Percentiles rank a stretch among this genome's conserved stretches.
Evolutionary conservation across 1,140 invertebrate species (phyloP).

Genomic region (Ruditapes philippinarum): DNA sequence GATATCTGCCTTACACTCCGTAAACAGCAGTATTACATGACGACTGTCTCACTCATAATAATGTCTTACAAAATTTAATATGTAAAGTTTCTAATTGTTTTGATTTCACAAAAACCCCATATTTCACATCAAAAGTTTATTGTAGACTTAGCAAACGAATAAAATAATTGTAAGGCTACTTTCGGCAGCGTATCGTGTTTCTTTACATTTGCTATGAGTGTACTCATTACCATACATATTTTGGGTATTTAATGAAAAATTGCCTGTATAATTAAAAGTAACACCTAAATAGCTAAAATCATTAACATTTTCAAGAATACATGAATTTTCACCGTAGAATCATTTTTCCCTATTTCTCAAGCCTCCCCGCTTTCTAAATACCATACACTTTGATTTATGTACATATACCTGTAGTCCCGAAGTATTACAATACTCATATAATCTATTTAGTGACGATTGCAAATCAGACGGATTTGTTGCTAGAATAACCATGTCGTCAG

Average conservation of each 20-base stretch:
- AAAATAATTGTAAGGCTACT: neutral
- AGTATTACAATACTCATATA: neutral
- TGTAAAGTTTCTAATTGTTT: too few species aligned
- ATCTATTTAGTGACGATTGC: neutral
- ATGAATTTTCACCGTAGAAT: neutral
- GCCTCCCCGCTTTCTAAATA: neutral
- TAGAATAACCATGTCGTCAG: neutral
- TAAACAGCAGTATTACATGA: too few species aligned
- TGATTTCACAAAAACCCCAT: too few species aligned
- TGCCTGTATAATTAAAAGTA: neutral
- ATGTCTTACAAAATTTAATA: too few species aligned
- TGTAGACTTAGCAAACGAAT: neutral
- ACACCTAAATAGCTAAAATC: conserved; percentile 6
- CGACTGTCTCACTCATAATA: too few species aligned
- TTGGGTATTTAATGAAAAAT: neutral
- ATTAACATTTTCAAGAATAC: neutral
- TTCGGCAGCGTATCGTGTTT: too few species aligned
- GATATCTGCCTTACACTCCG: too few species aligned
- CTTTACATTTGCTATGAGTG: too few species aligned
- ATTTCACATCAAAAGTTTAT: too few species aligned
- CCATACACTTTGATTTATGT: neutral
- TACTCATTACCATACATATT: neutral
- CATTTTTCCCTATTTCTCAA: neutral
- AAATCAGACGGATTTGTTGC: neutral
- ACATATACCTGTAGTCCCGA: neutral